phyloP scores from a whole-genome alignment of 1,140 invertebrate species.

The Condylostylus longicornis region DNA sequence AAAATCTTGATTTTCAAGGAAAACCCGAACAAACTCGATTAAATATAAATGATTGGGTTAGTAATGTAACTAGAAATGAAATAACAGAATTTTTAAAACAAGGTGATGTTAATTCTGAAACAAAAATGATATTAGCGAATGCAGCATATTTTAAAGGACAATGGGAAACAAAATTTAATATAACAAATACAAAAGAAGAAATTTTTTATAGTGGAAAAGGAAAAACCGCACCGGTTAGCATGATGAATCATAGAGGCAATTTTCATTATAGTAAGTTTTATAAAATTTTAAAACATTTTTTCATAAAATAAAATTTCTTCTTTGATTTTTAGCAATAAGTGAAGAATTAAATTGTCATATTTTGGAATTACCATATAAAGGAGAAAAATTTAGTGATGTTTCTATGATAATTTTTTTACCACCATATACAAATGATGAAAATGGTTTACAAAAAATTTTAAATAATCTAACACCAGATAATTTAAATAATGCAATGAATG shows the following conservation, averaged over 20 bases:
- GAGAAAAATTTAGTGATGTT: slow-evolving; percentile 48
- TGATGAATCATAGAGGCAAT: slow-evolving; percentile 70
- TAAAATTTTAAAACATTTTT: too few relatives aligned
- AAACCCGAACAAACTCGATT: slow-evolving; percentile 40
- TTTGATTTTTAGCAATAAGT: slow-evolving; percentile 51
- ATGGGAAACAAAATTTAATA: slow-evolving; percentile 54
- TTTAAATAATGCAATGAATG: slow-evolving; percentile 46
- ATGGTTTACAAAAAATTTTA: slow-evolving; percentile 41
- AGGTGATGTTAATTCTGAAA: slow-evolving; percentile 41
- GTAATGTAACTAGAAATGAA: slow-evolving; percentile 55
- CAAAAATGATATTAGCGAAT: slow-evolving; percentile 66
- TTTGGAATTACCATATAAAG: slow-evolving; percentile 65
- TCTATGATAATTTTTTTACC: slow-evolving; percentile 77
- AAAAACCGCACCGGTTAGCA: slow-evolving; percentile 43
- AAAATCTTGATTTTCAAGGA: slow-evolving; percentile 45
- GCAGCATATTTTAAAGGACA: slow-evolving; percentile 84
- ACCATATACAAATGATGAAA: slow-evolving; percentile 49
- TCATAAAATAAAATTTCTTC: too few relatives aligned
- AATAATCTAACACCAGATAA: slow-evolving; percentile 41
- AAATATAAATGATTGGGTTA: slow-evolving; percentile 70
- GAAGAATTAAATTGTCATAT: slow-evolving; percentile 64
- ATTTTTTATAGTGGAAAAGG: slow-evolving; percentile 54
- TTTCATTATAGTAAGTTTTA: too few relatives aligned
- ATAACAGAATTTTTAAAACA: slow-evolving; percentile 58
- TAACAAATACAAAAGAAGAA: slow-evolving; percentile 33